Base-by-base conservation (phyloP, 2,113 vertebrate genomes). In the Macquaria australasica region DNA sequence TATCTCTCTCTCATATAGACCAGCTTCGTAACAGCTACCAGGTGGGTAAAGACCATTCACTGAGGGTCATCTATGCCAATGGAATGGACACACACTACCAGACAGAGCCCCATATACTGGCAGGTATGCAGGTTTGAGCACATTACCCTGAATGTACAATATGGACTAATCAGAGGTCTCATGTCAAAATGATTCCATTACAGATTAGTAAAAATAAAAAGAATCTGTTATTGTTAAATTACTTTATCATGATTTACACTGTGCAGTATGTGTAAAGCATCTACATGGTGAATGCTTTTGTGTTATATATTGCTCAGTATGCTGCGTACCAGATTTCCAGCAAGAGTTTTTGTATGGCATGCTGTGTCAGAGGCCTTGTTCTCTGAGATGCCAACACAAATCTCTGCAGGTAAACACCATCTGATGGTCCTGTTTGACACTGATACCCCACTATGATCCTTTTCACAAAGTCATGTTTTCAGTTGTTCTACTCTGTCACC, bases 11-110 rank as follows among this genome's bases (percentile, higher is more conserved):
- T 77, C 80, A 73, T 92, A 80, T 69, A 99, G 98, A 99, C 92
- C 98, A 99, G 85, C 95, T 99, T 77, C 95, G 97, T 80, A 99
- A 98, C 90, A 99, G 97, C 83, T 99, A 99, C 94, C 97, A 98
- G 92, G 96, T 99, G 28, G 98, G 98, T 7, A 98, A 97, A 0
- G 98, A 99, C 2, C 97, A 97, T 82, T 99, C 98, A 0, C 96
- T 99, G 62, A 92, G 98, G 73, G 97, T 99, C 55, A 95, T 98
- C 88, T 99, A 98, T 0, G 98, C 98, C 92, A 99, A 98, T 0
- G 98, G 98, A 31, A 96, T 99, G 94, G 98, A 99, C 83, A 97
- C 97, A 0, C 98, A 98, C 91, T 99, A 97, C 84, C 98, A 99
- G 87, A 99, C 98, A 0, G 98, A 99, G 89, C 98, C 98, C 0